phyloP scores from a whole-genome alignment of 2,888 invertebrate species.

The Ophioninae sp. region DNA sequence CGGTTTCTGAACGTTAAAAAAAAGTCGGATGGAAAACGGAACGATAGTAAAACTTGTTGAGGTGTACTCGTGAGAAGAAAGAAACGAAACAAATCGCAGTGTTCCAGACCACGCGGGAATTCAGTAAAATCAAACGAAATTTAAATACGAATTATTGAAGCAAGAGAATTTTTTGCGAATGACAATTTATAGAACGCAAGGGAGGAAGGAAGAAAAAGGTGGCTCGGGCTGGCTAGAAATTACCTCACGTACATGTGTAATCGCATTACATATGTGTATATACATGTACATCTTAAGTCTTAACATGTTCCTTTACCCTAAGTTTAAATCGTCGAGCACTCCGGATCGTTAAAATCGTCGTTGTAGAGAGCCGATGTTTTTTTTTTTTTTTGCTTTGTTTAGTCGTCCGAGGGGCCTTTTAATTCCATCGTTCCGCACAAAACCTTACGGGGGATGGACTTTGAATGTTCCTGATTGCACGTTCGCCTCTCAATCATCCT shows the following conservation, averaged over 20 bases:
- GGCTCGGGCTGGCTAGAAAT: background rate
- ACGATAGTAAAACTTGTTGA: too few species aligned
- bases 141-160: background rate
- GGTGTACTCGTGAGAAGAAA: too few species aligned
- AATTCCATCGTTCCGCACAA: constrained; percentile 29
- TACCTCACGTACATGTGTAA: constrained; percentile 11
- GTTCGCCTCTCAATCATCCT: constrained; percentile 23
- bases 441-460: constrained; percentile 6
- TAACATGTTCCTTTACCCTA: constrained; percentile 41
- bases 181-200: background rate
- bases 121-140: background rate
- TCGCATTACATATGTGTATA: constrained; percentile 20
- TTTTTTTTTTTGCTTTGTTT: background rate
- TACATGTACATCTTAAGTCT: constrained; percentile 38
- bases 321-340: constrained; percentile 5
- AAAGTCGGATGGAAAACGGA: too few species aligned
- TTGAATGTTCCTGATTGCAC: background rate
- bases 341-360: background rate
- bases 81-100: background rate
- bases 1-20: too few species aligned
- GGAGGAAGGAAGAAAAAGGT: background rate
- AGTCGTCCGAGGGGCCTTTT: background rate
- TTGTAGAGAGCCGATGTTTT: background rate
- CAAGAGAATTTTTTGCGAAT: background rate
- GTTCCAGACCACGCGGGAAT: background rate